phyloP scores from a whole-genome alignment of 2,888 invertebrate genomes.

The Dasypolia templi region DNA sequence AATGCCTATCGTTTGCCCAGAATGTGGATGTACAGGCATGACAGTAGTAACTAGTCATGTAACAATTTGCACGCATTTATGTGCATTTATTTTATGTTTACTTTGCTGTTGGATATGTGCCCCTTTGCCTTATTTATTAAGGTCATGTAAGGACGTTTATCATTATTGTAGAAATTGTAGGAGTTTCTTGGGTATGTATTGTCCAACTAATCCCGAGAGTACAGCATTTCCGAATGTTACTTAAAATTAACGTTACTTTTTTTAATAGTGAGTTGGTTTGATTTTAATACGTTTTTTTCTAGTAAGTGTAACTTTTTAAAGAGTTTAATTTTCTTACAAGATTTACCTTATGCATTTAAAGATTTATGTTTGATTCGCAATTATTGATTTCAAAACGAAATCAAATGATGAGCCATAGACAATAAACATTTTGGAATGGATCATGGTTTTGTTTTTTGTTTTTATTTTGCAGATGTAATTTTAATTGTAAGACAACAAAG shows the following conservation, averaged over 20 bases:
- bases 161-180: constrained; percentile 87
- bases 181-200: constrained; percentile 84
- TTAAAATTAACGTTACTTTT: not conserved
- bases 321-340: constrained; percentile 31
- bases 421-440: constrained; percentile 44
- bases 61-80: constrained; percentile 85
- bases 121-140: constrained; percentile 83
- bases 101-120: constrained; percentile 87
- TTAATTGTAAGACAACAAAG: not conserved
- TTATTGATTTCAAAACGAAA: constrained; percentile 58
- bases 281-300: constrained; percentile 30
- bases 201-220: constrained; percentile 82
- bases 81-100: constrained; percentile 82
- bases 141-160: constrained; percentile 87
- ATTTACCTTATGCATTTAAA: too few species aligned
- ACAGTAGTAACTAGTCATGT: constrained; percentile 79
- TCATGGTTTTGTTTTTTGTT: constrained; percentile 17
- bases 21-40: constrained; percentile 84
- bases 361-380: constrained; percentile 56
- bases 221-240: constrained; percentile 16
- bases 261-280: not conserved
- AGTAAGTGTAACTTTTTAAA: constrained; percentile 46
- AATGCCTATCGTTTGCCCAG: constrained; percentile 81
- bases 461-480: constrained; percentile 8
- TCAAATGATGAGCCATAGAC: constrained; percentile 59